Base-by-base conservation (phyloP, 1,140 invertebrate genomes). In the Aphelenchoides fujianensis region DNA sequence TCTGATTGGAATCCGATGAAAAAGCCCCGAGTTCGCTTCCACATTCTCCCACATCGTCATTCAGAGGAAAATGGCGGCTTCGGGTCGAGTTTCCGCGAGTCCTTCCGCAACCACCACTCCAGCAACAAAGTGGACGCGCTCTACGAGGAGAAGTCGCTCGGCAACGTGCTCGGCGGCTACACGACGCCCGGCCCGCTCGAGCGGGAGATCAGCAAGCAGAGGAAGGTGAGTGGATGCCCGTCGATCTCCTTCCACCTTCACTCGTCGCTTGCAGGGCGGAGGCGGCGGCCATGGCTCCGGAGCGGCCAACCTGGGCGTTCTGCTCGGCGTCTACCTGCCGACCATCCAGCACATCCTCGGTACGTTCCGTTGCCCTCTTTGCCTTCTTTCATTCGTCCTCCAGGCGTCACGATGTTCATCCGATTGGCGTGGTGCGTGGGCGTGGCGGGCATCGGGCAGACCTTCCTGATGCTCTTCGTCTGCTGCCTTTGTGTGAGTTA, bases 271-370 rank as follows among this genome's bases (percentile, higher is more conserved):
- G 23, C n/a, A 35, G 2, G 31, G 63, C 16, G n/a, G n/a, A 19
- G 31, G 32, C 53, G 27, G n/a, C 23, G 36, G 36, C 12, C 31
- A 66, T 66, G 27, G 63, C 19, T 66, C 36, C 32, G 31, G 31
- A 2, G 1, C 31, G 76, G 81, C 81, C 9, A 80, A 83, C 70
- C 75, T 98, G 89, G 97, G 97, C 75, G 98, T 95, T 7, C 89
- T 99, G 78, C 91, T 98, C 80, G 97, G 97, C 64, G 96, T 98
- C 30, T 99, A 92, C 86, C 88, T 98, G 55, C 97, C 97, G 35
- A 98, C 95, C 85, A 95, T 98, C 83, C 97, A 99, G 86, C 98
- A 99, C 86, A 99, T 99, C 84, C 95, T 97, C 85, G 96, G 95
- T 61, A 48, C 12, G 41, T 12, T 48, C 41, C 12, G 41, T 48